Conservation (phyloP, 2,113 vertebrate species). For the Sylvia atricapilla region DNA sequence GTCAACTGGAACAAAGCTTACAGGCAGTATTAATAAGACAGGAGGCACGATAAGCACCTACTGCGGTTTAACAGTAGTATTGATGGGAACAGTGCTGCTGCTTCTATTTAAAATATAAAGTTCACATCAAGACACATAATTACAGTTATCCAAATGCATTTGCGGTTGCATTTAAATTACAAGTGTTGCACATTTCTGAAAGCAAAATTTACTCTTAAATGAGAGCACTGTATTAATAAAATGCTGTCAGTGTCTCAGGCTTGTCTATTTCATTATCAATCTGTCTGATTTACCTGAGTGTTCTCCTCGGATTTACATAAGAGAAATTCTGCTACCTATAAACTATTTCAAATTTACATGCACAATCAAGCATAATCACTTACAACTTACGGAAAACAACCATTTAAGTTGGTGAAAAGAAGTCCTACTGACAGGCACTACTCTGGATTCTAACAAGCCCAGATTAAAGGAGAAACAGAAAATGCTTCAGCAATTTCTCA, state of each 20-base stretch:
- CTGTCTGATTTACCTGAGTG: background rate
- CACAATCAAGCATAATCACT: background rate
- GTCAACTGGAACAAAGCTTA: slow-evolving; percentile 39
- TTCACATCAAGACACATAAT: background rate
- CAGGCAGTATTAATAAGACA: background rate
- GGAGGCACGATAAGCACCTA: background rate
- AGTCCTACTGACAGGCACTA: background rate
- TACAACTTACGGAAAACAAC: background rate
- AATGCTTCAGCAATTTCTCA: background rate
- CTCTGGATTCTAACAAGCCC: background rate
- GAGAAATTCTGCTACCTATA: background rate
- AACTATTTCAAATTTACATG: background rate
- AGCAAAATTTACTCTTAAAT: background rate
- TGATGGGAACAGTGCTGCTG: background rate
- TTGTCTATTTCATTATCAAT: background rate
- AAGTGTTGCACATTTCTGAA: background rate
- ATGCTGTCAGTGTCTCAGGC: background rate
- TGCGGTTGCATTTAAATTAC: background rate
- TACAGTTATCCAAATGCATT: background rate
- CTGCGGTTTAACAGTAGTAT: background rate
- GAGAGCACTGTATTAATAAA: background rate
- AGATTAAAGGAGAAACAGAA: background rate
- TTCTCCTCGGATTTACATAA: background rate
- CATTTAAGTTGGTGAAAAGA: background rate
- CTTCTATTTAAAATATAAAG: background rate